Evolutionary conservation across 2,113 vertebrate species (phyloP).

Genomic region (Passerina amoena): DNA sequence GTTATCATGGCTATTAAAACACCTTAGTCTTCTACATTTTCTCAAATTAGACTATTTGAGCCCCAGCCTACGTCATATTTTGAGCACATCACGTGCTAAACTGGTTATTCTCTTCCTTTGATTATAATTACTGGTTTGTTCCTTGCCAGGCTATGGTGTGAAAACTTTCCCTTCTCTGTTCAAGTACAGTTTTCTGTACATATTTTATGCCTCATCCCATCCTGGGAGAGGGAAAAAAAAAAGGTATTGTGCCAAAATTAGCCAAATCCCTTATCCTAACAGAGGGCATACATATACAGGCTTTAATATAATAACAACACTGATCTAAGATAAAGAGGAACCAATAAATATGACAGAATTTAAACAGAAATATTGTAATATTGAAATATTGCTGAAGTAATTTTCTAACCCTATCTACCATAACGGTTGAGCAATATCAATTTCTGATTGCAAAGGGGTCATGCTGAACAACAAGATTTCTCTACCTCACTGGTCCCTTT

Average conservation of each 20-base stretch:
- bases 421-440: accelerated
- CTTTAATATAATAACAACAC: neutral
- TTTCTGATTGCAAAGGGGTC: neutral
- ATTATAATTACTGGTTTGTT: neutral
- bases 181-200: neutral
- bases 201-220: neutral
- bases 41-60: neutral
- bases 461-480: neutral
- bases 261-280: neutral
- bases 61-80: neutral
- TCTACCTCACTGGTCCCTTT: neutral
- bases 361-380: neutral
- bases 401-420: neutral
- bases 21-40: neutral
- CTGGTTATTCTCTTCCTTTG: neutral
- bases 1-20: neutral
- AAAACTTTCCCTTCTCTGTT: neutral
- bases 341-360: neutral
- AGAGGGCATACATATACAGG: neutral
- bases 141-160: neutral
- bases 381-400: neutral
- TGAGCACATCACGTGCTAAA: neutral
- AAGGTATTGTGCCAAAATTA: neutral
- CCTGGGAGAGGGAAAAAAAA: neutral
- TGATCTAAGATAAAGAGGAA: neutral